Conservation (phyloP, 2,113 vertebrate species). For the Narcine bancroftii region DNA sequence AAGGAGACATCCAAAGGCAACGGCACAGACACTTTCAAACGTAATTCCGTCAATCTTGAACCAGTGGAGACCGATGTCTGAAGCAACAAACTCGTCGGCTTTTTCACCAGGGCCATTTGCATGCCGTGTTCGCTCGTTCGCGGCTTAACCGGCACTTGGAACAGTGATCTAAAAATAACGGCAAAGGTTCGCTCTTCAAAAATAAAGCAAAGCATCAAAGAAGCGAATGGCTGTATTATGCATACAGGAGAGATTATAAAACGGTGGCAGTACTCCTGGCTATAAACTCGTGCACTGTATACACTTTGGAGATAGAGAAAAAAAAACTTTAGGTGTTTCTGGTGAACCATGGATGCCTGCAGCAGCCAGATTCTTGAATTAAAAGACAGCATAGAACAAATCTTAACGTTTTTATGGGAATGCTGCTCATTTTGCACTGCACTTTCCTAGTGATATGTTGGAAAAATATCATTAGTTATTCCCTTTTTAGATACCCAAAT, state of each 20-base stretch:
- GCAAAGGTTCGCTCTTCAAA: neutral
- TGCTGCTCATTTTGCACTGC: neutral
- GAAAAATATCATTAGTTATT: neutral
- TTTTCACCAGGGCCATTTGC: too few species aligned
- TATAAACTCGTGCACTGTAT: neutral
- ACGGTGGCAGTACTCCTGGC: neutral
- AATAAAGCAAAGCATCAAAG: too few species aligned
- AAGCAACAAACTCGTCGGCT: slow-evolving; percentile 40
- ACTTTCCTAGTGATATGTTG: neutral
- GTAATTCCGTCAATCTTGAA: slow-evolving; percentile 82
- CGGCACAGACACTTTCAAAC: slow-evolving; percentile 83
- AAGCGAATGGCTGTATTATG: neutral
- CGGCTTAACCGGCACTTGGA: neutral
- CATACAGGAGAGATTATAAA: too few species aligned
- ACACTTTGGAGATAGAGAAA: neutral
- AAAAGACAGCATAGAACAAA: neutral
- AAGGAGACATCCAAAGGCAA: slow-evolving; percentile 82
- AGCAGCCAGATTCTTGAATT: neutral
- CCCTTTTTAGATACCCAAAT: neutral
- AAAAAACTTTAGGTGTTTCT: neutral
- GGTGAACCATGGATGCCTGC: neutral
- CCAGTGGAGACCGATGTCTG: slow-evolving; percentile 97
- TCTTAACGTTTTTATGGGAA: neutral
- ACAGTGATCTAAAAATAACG: neutral
- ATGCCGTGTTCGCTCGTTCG: too few species aligned